Base-by-base conservation (phyloP, 2,113 vertebrate species). In the Asarcornis scutulata region DNA sequence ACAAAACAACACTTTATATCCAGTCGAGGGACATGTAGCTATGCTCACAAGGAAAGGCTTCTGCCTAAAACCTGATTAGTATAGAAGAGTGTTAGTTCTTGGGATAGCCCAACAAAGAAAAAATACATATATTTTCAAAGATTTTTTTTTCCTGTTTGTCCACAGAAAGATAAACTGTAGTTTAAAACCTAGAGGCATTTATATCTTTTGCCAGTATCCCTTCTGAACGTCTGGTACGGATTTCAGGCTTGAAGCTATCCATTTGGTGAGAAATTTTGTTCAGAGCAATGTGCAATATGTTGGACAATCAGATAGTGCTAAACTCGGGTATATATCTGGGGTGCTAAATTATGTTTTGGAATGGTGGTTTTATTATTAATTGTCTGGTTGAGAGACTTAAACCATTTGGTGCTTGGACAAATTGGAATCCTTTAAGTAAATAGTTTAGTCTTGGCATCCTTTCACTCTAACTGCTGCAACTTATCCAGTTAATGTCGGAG, bases 351-450 rank as follows among this genome's bases (percentile, higher is more conserved):
- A 82, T 94, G 90, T 95, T 97, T 97, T 97, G 95, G 92, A 91
- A 95, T 86, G 86, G 79, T 93, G 81, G 50, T 84, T 96, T 97
- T 97, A 96, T 97, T 98, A 97, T 97, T 97, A 97, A 97, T 97
- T 95, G 66, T 60, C 81, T 98, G 50, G 86, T 91, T 97, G 96
- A 98, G 94, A 98, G 96, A 97, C 96, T 72, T 96, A 95, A 97
- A 96, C 96, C 96, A 97, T 97, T 98, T 97, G 97, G 96, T 96
- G 78, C 96, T 97, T 84, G 95, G 83, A 87, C 89, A 96, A 96
- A 96, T 59, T 91, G 91, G 93, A 97, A 97, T 94, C 69, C 53
- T 97, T 97, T 95, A 96, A 96, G 91, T 97, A 97, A 97, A 97
- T 95, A 97, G 89, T 96, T 96, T 93, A 93, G 89, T 84, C 88